Base-by-base conservation (phyloP, 2,797 vertebrate genomes). In the Helostoma temminkii region DNA sequence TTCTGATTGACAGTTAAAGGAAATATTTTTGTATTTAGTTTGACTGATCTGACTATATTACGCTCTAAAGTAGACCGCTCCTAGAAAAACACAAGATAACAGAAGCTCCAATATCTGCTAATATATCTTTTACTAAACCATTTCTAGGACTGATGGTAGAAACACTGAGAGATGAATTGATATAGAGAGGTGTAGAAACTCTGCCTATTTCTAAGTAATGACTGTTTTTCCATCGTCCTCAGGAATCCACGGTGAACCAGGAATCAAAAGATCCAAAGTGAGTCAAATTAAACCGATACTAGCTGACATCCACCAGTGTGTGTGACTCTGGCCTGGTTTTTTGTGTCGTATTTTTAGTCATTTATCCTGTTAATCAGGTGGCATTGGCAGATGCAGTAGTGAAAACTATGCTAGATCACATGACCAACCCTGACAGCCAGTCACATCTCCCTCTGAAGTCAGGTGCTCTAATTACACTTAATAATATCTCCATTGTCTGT, bases 241-340 rank as follows among this genome's bases (percentile, higher is more conserved):
- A 98, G 97, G 97, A 46, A 99, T 99, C 84, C 97, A 98, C 0
- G 97, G 97, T 4, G 97, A 99, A 76, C 95, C 97, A 4, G 97
- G 97, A 0, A 91, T 98, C 41, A 94, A 80, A 65, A 95, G 96
- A 80, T 93, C 95, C 65, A 97, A 97, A 94, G 97, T 97, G 81
- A 90, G 80, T 53, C n/a, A 0, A 3, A 36, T 26, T n/a, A 2
- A 37, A 24, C 19, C 30, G 0, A 0, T 3, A 5, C 1, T 9
- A 15, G 24, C 34, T 1, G 21, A 0, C 15, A 39, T 21, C 10
- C 16, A 2, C 9, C 10, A n/a, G 2, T 8, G 7, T 9, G 8
- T 1, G 1, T 34, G 8, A 14, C 5, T 30, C 16, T 1, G 2
- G 2, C 9, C 14, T 2, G 24, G 19, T 15, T 7, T 36, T 26